phyloP scores from a whole-genome alignment of 2,797 vertebrate species.

The Galaxias olidus region DNA sequence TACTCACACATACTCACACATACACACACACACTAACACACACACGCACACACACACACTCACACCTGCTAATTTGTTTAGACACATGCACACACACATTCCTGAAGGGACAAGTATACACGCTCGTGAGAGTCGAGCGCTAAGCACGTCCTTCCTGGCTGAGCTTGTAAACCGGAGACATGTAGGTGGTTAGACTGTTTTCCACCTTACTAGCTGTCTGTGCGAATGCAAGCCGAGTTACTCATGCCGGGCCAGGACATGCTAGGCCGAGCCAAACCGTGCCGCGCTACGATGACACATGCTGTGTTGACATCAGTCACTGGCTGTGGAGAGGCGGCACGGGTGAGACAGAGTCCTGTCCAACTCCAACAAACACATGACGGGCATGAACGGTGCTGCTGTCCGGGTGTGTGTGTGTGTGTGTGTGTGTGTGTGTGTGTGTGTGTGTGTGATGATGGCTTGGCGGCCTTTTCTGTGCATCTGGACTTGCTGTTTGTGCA shows the following conservation, averaged over 20 bases:
- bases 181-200: constrained; percentile 7
- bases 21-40: background rate
- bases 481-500: constrained; percentile 2
- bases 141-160: background rate
- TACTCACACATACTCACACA: background rate
- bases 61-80: background rate
- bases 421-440: background rate
- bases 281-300: background rate
- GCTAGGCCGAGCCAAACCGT: background rate
- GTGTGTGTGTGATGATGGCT: constrained; percentile 3
- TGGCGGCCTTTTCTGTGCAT: constrained; percentile 22
- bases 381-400: constrained; percentile 42
- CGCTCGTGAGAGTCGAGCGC: no score
- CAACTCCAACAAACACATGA: constrained; percentile 63
- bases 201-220: background rate
- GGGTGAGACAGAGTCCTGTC: constrained; percentile 39
- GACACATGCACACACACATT: no score
- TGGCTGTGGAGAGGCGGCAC: constrained; percentile 42
- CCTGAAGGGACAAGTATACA: no score
- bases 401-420: constrained; percentile 12
- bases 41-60: background rate
- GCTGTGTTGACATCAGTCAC: constrained; percentile 56
- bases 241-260: background rate
- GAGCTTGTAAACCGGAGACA: constrained; percentile 1
- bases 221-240: no score